Evolutionary conservation across 2,797 vertebrate genomes (phyloP), one percentile per base, ranked within the genome.

Genomic region (Chelon auratus): DNA sequence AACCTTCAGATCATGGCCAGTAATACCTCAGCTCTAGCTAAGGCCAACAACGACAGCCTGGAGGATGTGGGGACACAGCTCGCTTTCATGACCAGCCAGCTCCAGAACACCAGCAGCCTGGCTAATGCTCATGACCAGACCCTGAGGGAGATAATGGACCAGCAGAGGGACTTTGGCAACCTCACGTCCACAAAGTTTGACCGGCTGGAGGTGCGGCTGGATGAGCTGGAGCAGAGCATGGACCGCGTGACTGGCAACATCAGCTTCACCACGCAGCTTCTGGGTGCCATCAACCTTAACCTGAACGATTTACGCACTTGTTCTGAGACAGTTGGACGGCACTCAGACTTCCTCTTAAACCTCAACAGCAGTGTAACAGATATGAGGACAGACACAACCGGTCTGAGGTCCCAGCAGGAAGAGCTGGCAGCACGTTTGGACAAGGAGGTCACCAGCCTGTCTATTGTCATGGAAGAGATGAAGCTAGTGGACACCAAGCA

Each of bases 381-480:
- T n/a, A 87, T 96, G 80, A 95, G 94, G 66, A 83, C 94, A 52
- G 96, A 97, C 59, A 91, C 94, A 3, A 68, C 93, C 47, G 83
- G 90, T 75, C 95, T 98, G 72, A 95, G 93, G 82, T 90, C 94
- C 61, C 96, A 97, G 53, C 98, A 99, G 87, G 96, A 97, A 40
- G 93, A 94, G 71, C 94, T 99, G 91, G 93, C 95, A 24, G 93
- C 93, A 0, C 93, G 96, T 56, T 84, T 99, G 89, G 97, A 99
- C 81, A 95, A 94, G 42, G 97, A 99, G 93, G 96, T 99, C 77
- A 95, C 95, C 83, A 96, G 94, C 80, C 94, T 99, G 69, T 97
- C 96, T 0, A 90, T 97, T 58, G 94, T 99, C 71, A 98, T 97
- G 97, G 97, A 98, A 91, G 98, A 99, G 93, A 97, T 99, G 97